phyloP scores from a whole-genome alignment of 2,888 invertebrate species.

The Nowickia ferox region DNA sequence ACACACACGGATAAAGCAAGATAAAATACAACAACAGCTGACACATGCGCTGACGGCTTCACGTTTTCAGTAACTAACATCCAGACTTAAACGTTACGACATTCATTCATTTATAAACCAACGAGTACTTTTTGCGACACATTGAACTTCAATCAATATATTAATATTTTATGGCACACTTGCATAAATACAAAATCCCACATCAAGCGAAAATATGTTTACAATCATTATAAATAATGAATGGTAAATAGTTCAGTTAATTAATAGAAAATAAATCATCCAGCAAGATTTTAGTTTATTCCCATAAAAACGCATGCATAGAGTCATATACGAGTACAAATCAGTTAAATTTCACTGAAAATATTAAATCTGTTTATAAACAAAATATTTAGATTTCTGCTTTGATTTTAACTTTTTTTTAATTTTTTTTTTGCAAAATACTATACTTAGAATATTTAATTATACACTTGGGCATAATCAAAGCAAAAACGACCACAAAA shows the following conservation, averaged over 20 bases:
- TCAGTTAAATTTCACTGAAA: neutral
- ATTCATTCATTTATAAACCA: no score
- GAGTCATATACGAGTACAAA: neutral
- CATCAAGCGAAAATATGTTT: no score
- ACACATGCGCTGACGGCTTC: no score
- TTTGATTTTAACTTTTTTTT: neutral
- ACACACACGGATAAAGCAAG: no score
- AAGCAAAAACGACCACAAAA: constrained; percentile 21
- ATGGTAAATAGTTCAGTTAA: neutral
- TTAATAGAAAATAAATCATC: constrained; percentile 40
- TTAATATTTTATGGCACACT: no score
- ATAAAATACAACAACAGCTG: no score
- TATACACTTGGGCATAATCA: constrained; percentile 23
- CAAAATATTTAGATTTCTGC: neutral
- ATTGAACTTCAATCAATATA: no score
- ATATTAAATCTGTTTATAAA: constrained; percentile 16
- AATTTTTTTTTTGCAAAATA: neutral
- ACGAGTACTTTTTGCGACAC: no score
- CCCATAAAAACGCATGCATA: neutral
- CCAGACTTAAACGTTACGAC: no score
- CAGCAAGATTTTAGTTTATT: neutral
- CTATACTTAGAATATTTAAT: constrained; percentile 30
- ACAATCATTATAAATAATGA: neutral
- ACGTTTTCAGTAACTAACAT: no score
- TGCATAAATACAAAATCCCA: no score